A percentile compares a stretch with the other conserved stretches of the same genome.
Evolutionary conservation across 2,797 vertebrate species (phyloP).

Genomic region (Mareca penelope): DNA sequence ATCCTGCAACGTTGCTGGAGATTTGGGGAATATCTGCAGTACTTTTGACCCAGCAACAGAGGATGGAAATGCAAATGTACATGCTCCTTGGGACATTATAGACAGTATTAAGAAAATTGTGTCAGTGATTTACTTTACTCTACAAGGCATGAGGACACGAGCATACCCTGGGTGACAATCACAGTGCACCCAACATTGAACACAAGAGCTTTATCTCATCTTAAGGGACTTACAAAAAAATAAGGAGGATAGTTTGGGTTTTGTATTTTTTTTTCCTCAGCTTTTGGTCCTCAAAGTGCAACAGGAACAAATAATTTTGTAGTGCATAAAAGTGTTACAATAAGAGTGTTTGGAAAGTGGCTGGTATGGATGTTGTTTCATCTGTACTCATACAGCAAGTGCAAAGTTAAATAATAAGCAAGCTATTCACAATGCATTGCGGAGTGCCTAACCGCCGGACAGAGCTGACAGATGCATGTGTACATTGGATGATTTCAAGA

Average conservation of each 20-base stretch:
- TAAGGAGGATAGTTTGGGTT: background rate
- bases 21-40: background rate
- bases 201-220: background rate
- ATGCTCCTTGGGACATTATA: rapidly evolving
- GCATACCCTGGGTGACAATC: background rate
- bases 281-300: background rate
- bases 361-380: background rate
- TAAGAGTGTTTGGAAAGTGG: background rate
- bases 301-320: background rate
- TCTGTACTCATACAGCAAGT: background rate
- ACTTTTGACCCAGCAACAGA: background rate
- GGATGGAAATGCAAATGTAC: background rate
- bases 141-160: rapidly evolving
- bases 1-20: background rate
- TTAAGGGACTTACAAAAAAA: background rate
- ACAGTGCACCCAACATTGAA: background rate
- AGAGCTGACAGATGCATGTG: background rate
- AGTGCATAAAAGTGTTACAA: rapidly evolving
- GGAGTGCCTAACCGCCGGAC: background rate
- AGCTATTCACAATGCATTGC: background rate
- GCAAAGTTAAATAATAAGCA: background rate
- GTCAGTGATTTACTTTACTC: background rate
- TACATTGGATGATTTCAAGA: slow-evolving; percentile 3
- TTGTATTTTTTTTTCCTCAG: rapidly evolving
- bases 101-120: background rate